These are phyloP conservation scores for Phocoena phocoena DNA, from an alignment of 2,113 vertebrate species.

Conservation along the genomic window DNA sequence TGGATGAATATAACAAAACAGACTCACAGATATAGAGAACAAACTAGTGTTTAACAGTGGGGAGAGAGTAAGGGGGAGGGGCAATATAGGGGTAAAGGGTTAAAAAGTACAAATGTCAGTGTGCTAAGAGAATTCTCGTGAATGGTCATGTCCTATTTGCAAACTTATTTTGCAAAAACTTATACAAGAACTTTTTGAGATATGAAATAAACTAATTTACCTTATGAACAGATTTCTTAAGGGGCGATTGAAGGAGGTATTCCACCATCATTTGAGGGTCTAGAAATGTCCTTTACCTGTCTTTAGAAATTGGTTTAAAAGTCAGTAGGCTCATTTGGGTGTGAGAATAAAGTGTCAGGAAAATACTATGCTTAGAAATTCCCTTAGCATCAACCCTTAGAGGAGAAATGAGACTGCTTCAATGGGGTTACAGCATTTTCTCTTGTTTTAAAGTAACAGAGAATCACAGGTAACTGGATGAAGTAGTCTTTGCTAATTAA, in stretches of 20 bases:
- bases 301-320: constrained; percentile 31
- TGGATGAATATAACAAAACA: neutral
- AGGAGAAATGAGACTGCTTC: neutral
- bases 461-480: neutral
- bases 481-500: constrained; percentile 28
- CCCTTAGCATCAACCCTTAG: neutral
- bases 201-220: neutral
- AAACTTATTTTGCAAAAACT: neutral
- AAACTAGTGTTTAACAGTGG: neutral
- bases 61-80: neutral
- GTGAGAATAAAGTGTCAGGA: neutral
- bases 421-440: neutral
- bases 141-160: neutral
- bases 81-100: neutral
- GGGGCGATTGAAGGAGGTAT: neutral
- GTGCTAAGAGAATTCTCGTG: neutral
- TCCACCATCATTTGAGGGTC: neutral
- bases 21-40: neutral
- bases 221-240: neutral
- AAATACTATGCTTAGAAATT: neutral
- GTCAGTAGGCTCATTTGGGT: neutral
- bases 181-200: neutral
- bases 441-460: neutral
- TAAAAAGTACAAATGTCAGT: neutral
- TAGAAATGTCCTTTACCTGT: neutral